Base-by-base conservation (phyloP, 2,113 vertebrate species). In the Pomatorhinus ruficollis region DNA sequence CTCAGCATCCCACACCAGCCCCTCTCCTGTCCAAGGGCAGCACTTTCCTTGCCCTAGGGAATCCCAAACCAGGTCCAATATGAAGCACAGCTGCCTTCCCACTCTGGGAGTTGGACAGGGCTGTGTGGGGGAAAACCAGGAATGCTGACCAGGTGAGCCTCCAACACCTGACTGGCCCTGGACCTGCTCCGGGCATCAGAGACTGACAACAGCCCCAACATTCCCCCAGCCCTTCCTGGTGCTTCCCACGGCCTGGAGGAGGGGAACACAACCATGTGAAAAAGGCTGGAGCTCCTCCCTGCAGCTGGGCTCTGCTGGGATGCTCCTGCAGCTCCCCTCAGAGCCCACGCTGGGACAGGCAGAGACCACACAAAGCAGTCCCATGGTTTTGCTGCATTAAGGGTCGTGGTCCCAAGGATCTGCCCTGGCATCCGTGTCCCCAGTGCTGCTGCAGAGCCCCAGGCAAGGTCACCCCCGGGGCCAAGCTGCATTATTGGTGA, bases 121-220 rank as follows among this genome's bases (percentile, higher is more conserved):
- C 92, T 68, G 89, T 64, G 70, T 63, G 87, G 74, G 89, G 88
- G 96, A 78, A 91, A 94, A 90, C 52, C 94, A 60, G 91, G 82
- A 91, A 42, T 81, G 54, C 83, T 89, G 72, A 59, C 63, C 91
- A 56, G 66, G 54, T 74, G 77, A 86, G 80, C 2, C 8, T 8
- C 4, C 56, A 9, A 7, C 42, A 2, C 12, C 39, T 4, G 44
- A 23, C 12, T 12, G 24, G 7, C 16, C 16, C 18, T 33, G 39
- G 20, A 47, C 19, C 75, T 14, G 12, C 39, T 76, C 14, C 61
- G 13, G 21, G 20, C 3, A 15, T 16, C 49, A 30, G 0, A 10
- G 69, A 7, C 35, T 6, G 3, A 39, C 39, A 39, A 39, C 39
- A 39, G 39, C 45, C 54, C 50, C n/a, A n/a, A 33, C 33, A 23